Evolutionary conservation across 2,797 vertebrate genomes (phyloP).

Genomic region (Danio jaintianensis): DNA sequence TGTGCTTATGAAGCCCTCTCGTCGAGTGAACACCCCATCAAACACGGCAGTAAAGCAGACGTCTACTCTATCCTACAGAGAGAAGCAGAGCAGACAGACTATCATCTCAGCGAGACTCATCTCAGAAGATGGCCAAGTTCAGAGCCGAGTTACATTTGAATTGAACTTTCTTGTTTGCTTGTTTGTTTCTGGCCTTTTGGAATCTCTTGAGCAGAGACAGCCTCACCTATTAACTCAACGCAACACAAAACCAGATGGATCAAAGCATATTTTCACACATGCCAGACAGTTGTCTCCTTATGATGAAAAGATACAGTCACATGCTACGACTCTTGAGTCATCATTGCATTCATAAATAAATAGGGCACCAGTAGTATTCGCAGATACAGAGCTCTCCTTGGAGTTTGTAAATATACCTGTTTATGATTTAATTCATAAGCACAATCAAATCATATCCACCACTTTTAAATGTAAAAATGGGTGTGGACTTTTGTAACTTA

Average conservation of each 20-base stretch:
- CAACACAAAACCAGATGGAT: not conserved
- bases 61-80: conserved; percentile 20
- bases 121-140: conserved; percentile 10
- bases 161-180: not conserved
- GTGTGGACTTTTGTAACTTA: too few relatives aligned
- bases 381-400: not conserved
- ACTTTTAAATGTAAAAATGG: too few relatives aligned
- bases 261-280: not conserved
- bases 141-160: conserved; percentile 18
- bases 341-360: conserved; percentile 25
- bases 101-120: conserved; percentile 34
- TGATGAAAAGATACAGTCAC: conserved; percentile 49
- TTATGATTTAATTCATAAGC: not conserved
- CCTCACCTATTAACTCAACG: not conserved
- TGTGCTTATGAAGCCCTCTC: conserved; percentile 16
- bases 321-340: conserved; percentile 15
- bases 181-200: not conserved
- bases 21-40: conserved; percentile 35
- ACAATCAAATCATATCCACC: not conserved
- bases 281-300: conserved; percentile 45
- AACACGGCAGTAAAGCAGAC: conserved; percentile 28
- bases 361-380: not conserved
- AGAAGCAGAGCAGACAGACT: conserved; percentile 30
- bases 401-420: not conserved
- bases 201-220: not conserved